Conservation (phyloP, 2,888 invertebrate genomes). For the Neria commutata region DNA sequence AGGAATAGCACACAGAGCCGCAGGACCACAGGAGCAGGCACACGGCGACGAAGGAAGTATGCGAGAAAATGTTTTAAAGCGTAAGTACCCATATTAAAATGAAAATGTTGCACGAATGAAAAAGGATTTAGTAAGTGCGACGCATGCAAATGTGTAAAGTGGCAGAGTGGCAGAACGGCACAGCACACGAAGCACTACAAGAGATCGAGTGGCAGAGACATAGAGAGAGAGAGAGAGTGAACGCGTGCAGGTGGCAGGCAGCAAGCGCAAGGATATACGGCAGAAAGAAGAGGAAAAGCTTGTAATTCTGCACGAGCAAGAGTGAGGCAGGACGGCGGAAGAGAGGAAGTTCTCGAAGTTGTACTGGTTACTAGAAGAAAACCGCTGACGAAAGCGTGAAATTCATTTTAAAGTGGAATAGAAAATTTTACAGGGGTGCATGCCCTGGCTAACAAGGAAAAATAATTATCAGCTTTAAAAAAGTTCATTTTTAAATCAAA, state of each 20-base stretch:
- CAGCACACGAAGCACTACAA: not conserved
- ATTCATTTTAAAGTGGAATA: not conserved
- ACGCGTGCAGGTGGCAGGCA: not conserved
- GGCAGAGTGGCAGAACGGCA: slow-evolving; percentile 26
- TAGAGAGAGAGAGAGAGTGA: too few relatives aligned
- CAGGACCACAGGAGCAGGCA: not conserved
- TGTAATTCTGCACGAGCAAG: not conserved
- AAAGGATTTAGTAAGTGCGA: not conserved
- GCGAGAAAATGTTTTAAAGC: too few relatives aligned
- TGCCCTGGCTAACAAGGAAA: too few relatives aligned
- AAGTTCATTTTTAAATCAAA: too few relatives aligned
- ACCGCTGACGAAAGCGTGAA: not conserved
- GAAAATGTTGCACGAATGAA: slow-evolving; percentile 1
- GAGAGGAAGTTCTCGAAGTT: not conserved
- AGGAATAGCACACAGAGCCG: too few relatives aligned
- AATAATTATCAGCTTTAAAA: too few relatives aligned
- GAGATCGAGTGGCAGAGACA: not conserved
- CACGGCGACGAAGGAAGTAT: not conserved
- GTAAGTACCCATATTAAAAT: slow-evolving; percentile 1
- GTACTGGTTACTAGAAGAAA: not conserved
- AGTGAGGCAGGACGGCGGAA: not conserved
- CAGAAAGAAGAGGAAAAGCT: too few relatives aligned
- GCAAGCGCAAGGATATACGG: not conserved
- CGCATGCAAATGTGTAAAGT: too few relatives aligned
- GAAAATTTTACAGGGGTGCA: too few relatives aligned